Evolutionary conservation across 2,113 vertebrate species (phyloP).

Genomic region (Callospermophilus lateralis): DNA sequence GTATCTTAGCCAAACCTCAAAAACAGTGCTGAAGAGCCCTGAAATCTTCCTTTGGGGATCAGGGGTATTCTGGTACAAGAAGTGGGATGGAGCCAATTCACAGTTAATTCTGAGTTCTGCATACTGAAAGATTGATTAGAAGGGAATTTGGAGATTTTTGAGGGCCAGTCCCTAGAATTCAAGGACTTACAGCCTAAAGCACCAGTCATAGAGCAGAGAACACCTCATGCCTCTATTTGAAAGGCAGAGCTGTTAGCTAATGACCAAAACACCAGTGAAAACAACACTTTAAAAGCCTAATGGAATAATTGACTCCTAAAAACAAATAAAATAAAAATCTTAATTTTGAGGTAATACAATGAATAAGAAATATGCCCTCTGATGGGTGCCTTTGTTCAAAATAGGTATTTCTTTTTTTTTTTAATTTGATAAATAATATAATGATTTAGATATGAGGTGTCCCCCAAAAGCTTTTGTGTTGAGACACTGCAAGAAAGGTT

Average conservation of each 20-base stretch:
- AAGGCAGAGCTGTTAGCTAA: neutral
- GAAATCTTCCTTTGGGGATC: neutral
- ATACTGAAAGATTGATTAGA: neutral
- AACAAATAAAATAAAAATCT: neutral
- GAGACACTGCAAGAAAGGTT: too few relatives aligned
- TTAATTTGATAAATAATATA: too few relatives aligned
- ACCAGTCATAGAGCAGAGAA: too few relatives aligned
- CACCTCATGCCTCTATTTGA: fast-evolving
- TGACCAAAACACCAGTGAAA: neutral
- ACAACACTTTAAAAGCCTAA: neutral
- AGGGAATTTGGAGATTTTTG: too few relatives aligned
- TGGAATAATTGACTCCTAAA: neutral
- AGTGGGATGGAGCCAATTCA: neutral
- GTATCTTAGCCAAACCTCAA: fast-evolving
- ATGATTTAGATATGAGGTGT: too few relatives aligned
- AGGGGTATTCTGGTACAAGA: neutral
- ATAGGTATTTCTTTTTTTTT: neutral
- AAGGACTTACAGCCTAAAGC: neutral
- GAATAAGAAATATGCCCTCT: neutral
- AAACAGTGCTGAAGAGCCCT: too few relatives aligned
- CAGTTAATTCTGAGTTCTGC: neutral
- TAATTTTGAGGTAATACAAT: neutral
- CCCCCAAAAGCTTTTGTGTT: too few relatives aligned
- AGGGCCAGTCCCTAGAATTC: neutral
- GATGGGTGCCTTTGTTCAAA: neutral